These are phyloP conservation scores for Gouania willdenowi DNA, from an alignment of 2,797 vertebrate species.

Conservation along the genomic window DNA sequence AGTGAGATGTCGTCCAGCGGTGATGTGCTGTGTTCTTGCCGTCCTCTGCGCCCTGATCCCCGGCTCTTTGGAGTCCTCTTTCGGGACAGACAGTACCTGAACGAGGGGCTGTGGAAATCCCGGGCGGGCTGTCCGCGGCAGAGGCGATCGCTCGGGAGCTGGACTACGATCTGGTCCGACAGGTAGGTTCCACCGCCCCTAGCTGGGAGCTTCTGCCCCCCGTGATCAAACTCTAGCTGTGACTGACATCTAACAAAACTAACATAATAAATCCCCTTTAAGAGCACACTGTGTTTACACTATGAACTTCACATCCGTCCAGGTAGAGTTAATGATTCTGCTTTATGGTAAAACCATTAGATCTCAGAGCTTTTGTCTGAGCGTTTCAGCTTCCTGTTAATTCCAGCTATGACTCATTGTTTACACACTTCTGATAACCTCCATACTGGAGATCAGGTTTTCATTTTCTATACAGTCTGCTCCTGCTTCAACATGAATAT, in stretches of 20 bases:
- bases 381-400: slow-evolving; percentile 12
- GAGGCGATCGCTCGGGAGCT: slow-evolving; percentile 84
- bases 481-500: slow-evolving; percentile 28
- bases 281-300: background rate
- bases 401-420: slow-evolving; percentile 47
- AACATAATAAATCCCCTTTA: too few species aligned
- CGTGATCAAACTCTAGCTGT: too few species aligned
- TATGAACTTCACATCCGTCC: background rate
- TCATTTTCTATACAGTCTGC: slow-evolving; percentile 2
- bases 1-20: slow-evolving; percentile 70
- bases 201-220: background rate
- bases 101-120: slow-evolving; percentile 96
- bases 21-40: slow-evolving; percentile 71
- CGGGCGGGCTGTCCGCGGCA: slow-evolving; percentile 83
- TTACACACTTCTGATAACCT: slow-evolving; percentile 29
- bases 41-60: slow-evolving; percentile 65
- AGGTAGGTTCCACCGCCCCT: slow-evolving; percentile 74
- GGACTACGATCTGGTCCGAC: slow-evolving; percentile 88
- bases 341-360: slow-evolving; percentile 10
- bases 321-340: slow-evolving; percentile 14
- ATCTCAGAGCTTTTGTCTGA: too few species aligned
- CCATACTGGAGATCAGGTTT: background rate
- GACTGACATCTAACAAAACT: too few species aligned
- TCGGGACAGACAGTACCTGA: slow-evolving; percentile 85
- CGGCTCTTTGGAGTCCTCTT: slow-evolving; percentile 47